Evolutionary conservation across 2,797 vertebrate species (phyloP), one percentile per base, ranked within the genome.

Genomic region (Brotogeris chrysoptera): DNA sequence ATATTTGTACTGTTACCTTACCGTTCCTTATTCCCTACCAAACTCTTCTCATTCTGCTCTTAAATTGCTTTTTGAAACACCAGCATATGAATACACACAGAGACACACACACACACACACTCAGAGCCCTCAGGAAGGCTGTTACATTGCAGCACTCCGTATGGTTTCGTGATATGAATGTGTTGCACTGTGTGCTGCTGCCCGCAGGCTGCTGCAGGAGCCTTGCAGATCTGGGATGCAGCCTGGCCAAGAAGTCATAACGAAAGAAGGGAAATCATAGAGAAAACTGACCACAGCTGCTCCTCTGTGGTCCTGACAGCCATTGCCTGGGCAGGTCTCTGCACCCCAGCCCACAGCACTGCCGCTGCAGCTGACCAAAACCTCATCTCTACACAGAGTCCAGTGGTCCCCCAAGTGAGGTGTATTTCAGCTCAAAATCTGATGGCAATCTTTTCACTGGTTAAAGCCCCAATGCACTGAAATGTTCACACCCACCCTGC

Each of bases 251-350:
- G 44, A 82, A 93, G 63, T 96, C 94, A 95, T 73, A 95, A 39
- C 0, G 17, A 96, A 61, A 96, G 34, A 77, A 79, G 86, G 55
- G 95, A 96, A 93, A 97, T 18, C 4, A 2, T 76, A 92, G 86
- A 94, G 94, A 96, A 94, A 97, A 95, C 92, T 95, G 96, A 91
- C 96, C 97, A 92, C 96, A 95, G 83, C 66, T 74, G 74, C 83
- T 90, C 19, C 60, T 39, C 44, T 3, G 2, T 5, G 4, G 49
- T 69, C 55, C 50, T 82, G 57, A 32, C 69, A 78, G 47, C 78
- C 72, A 24, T n/a, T 2, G 5, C 15, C 41, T 34, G 59, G 53
- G 86, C 83, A 91, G 87, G 43, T 52, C 63, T 66, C 53, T 2
- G 5, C 19, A 8, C 18, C 68, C 44, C 66, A 80, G 34, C 47